A percentile compares a stretch with the other conserved stretches of the same genome.
These are phyloP conservation scores for Drosophila watanabei DNA, from an alignment of 1,140 invertebrate species.

Conservation along the genomic window DNA sequence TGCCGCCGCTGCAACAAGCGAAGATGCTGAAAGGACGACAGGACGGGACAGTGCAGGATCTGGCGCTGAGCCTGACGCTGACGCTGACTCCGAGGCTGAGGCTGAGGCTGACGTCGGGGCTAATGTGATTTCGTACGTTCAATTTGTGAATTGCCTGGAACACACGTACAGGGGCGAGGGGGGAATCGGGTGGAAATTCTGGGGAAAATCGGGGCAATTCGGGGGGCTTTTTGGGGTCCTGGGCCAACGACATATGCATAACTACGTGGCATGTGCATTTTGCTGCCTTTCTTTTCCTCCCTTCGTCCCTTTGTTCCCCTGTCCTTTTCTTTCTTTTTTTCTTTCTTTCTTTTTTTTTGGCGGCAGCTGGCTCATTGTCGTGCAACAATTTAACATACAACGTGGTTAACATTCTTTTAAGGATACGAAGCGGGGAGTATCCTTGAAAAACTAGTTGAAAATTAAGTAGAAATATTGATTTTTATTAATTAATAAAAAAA, in stretches of 20 bases:
- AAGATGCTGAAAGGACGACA: conserved; percentile 58
- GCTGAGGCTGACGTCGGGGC: conserved; percentile 54
- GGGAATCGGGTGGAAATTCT: background rate
- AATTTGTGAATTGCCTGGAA: conserved; percentile 78
- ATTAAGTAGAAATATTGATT: background rate
- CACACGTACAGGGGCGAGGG: conserved; percentile 39
- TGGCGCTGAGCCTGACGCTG: conserved; percentile 20
- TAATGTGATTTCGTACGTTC: conserved; percentile 82
- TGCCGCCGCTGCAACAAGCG: conserved; percentile 64
- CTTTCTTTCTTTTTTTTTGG: conserved; percentile 44
- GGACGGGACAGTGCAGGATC: conserved; percentile 18
- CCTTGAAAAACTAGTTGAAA: background rate
- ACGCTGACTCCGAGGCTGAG: conserved; percentile 13
- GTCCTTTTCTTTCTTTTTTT: background rate
- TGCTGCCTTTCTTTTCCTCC: conserved; percentile 37
- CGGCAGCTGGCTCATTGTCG: conserved; percentile 70
- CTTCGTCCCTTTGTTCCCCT: conserved; percentile 7
- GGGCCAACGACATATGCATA: conserved; percentile 71
- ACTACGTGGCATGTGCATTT: conserved; percentile 79
- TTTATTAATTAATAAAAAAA: background rate
- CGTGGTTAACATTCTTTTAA: conserved; percentile 13
- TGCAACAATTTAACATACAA: conserved; percentile 82
- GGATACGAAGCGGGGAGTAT: background rate
- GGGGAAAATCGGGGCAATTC: background rate
- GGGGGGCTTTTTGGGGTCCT: background rate